Evolutionary conservation across 2,888 invertebrate species (phyloP).

Genomic region (Xestia xanthographa): DNA sequence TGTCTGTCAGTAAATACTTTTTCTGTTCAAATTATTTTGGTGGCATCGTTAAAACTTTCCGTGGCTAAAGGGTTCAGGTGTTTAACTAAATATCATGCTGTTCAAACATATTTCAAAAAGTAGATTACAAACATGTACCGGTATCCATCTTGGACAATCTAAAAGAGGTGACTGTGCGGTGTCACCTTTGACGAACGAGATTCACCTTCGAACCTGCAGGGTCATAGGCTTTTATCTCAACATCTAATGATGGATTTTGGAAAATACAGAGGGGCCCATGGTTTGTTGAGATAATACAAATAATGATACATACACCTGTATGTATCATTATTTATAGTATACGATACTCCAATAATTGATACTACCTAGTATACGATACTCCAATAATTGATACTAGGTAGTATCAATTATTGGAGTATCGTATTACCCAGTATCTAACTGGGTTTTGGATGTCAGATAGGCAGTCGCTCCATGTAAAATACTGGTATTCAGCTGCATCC

Average conservation of each 20-base stretch:
- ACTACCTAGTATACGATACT: no score
- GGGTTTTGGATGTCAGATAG: no score
- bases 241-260: neutral
- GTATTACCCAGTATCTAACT: no score
- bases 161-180: neutral
- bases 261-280: neutral
- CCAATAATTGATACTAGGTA: no score
- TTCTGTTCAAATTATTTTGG: neutral
- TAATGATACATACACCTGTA: neutral
- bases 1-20: slow-evolving; percentile 1
- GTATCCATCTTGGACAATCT: neutral
- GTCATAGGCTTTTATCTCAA: neutral
- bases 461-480: no score
- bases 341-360: no score
- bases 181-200: neutral
- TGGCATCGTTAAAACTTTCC: neutral
- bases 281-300: neutral
- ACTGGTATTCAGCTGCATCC: no score
- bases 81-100: neutral
- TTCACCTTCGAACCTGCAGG: slow-evolving; percentile 4
- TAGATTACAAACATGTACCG: neutral
- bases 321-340: no score
- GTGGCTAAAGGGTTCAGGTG: neutral
- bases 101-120: neutral
- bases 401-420: no score